Conservation (phyloP, 2,113 vertebrate species). For the Engraulis encrasicolus region DNA sequence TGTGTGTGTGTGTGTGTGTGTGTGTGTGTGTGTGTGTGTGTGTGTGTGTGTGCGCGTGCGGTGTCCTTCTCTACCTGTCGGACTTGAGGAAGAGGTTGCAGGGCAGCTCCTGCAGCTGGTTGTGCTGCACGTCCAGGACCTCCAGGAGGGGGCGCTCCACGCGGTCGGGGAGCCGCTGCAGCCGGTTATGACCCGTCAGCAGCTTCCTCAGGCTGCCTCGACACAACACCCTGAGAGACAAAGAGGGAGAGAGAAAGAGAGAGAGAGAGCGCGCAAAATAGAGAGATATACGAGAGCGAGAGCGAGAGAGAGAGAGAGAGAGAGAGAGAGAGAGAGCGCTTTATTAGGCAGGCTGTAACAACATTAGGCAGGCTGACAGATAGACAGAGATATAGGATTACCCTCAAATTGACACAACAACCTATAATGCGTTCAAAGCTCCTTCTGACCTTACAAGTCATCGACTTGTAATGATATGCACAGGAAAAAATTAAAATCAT, state of each 20-base stretch:
- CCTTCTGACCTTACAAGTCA: too few relatives aligned
- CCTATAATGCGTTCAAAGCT: too few relatives aligned
- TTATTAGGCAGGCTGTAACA: too few relatives aligned
- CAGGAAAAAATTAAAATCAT: too few relatives aligned
- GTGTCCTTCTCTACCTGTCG: conserved; percentile 78
- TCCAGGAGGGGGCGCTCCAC: conserved; percentile 88
- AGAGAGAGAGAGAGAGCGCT: too few relatives aligned
- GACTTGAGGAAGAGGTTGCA: conserved; percentile 91
- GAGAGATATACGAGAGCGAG: too few relatives aligned
- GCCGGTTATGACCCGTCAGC: conserved; percentile 87
- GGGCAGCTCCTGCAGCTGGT: conserved; percentile 91
- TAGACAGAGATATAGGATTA: conserved; percentile 28
- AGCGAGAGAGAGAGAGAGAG: too few relatives aligned
- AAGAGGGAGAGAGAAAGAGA: too few relatives aligned
- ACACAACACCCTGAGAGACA: too few relatives aligned
- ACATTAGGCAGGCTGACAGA: conserved; percentile 69
- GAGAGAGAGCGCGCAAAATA: too few relatives aligned
- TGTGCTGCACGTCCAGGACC: conserved; percentile 93
- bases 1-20: not conserved
- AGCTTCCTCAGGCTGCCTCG: conserved; percentile 90
- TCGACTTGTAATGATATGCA: too few relatives aligned
- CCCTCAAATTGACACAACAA: too few relatives aligned
- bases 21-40: conserved; percentile 8
- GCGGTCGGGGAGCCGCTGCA: conserved; percentile 87
- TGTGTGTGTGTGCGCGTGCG: not conserved